phyloP scores from a whole-genome alignment of 2,888 invertebrate species.

The Leuctra nigra region DNA sequence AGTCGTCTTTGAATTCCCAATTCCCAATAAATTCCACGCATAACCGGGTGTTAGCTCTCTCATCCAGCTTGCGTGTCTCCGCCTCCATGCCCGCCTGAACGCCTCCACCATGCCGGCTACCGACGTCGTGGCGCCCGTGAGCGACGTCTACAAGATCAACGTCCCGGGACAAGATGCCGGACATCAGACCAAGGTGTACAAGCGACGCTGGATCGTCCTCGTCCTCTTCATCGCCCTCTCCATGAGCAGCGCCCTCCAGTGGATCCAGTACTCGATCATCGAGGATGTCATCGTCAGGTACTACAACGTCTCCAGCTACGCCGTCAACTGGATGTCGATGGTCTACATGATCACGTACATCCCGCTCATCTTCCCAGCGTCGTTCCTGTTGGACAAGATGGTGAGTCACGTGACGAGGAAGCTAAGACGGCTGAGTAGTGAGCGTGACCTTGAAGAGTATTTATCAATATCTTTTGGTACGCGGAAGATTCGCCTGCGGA shows the following conservation, averaged over 20 bases:
- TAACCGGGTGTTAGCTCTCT: too few species aligned
- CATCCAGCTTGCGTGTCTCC: too few species aligned
- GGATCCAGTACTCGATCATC: slow-evolving; percentile 96
- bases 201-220: slow-evolving; percentile 77
- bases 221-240: slow-evolving; percentile 83
- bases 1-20: too few species aligned
- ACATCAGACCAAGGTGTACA: slow-evolving; percentile 41
- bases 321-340: slow-evolving; percentile 96
- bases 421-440: too few species aligned
- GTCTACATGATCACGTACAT: slow-evolving; percentile 97
- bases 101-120: not conserved
- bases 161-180: not conserved
- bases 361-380: slow-evolving; percentile 94
- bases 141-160: slow-evolving; percentile 11
- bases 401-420: too few species aligned
- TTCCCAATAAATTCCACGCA: too few species aligned
- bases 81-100: too few species aligned
- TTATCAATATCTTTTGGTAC: too few species aligned
- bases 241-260: slow-evolving; percentile 89
- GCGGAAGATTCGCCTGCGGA: too few species aligned
- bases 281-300: slow-evolving; percentile 73
- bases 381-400: slow-evolving; percentile 90
- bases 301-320: slow-evolving; percentile 61
- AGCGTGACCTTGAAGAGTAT: too few species aligned
- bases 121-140: not conserved